Percentiles rank a stretch among this genome's conserved stretches.
Conservation (phyloP, 2,113 vertebrate genomes). For the Atlantisia rogersi region DNA sequence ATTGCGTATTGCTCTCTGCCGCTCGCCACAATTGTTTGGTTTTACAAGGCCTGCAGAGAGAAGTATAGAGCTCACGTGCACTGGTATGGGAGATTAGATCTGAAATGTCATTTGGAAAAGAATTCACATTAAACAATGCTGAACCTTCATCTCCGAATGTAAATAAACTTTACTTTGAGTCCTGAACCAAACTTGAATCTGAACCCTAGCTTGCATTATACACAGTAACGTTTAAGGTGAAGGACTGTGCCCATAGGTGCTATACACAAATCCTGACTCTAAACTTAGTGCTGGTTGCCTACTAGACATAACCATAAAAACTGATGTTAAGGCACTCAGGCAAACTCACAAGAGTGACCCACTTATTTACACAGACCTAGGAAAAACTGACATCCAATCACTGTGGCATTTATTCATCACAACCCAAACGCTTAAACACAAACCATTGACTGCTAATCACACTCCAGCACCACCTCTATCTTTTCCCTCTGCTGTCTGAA, state of each 20-base stretch:
- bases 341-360: neutral
- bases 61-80: neutral
- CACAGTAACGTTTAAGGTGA: fast-evolving
- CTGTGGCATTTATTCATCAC: neutral
- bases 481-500: neutral
- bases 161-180: neutral
- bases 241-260: neutral
- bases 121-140: neutral
- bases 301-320: neutral
- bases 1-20: too few relatives aligned
- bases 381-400: neutral
- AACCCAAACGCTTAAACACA: neutral
- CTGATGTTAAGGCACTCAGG: neutral
- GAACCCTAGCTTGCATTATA: neutral
- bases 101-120: neutral
- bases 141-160: neutral
- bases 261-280: neutral
- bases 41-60: neutral
- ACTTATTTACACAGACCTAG: neutral
- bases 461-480: neutral
- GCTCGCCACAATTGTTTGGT: neutral
- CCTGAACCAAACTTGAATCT: neutral
- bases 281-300: neutral
- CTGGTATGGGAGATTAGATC: neutral
- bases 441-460: neutral